A percentile compares a stretch with the other conserved stretches of the same genome.
Conservation (phyloP, 2,797 vertebrate genomes). For the Cuculus canorus region DNA sequence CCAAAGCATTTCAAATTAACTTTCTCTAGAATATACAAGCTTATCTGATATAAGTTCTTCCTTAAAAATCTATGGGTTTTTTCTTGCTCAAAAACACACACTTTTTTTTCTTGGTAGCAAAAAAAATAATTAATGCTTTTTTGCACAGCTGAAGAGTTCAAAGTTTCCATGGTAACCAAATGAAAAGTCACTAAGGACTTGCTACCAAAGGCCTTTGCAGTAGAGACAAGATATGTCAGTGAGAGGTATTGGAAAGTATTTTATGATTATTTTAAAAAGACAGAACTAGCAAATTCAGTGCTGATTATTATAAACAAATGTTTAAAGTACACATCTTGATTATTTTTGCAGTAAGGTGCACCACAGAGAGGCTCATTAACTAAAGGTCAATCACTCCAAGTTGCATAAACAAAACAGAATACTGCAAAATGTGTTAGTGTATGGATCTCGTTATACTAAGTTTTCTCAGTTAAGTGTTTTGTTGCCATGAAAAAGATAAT, state of each 20-base stretch:
- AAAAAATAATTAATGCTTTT: conserved; percentile 15
- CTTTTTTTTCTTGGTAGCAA: neutral
- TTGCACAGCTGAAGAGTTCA: conserved; percentile 14
- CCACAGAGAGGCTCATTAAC: neutral
- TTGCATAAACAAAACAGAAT: neutral
- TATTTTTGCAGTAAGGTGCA: neutral
- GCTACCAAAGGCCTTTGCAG: conserved; percentile 3
- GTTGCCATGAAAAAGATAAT: neutral
- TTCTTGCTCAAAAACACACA: neutral
- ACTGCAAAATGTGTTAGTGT: neutral
- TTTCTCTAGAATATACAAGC: neutral
- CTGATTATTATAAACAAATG: neutral
- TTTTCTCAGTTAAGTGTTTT: neutral
- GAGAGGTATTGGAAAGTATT: conserved; percentile 31
- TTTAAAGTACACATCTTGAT: neutral
- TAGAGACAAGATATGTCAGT: conserved; percentile 34
- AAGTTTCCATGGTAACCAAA: conserved; percentile 66
- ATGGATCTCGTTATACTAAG: neutral
- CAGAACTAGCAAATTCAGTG: neutral
- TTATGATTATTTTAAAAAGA: conserved; percentile 19
- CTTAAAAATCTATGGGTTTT: neutral
- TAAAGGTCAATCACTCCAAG: neutral
- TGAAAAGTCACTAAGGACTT: conserved; percentile 56
- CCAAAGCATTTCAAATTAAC: neutral
- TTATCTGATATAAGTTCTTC: neutral